These are phyloP conservation scores for Shargacucullia verbasci DNA, from an alignment of 2,888 invertebrate genomes.

Conservation along the genomic window DNA sequence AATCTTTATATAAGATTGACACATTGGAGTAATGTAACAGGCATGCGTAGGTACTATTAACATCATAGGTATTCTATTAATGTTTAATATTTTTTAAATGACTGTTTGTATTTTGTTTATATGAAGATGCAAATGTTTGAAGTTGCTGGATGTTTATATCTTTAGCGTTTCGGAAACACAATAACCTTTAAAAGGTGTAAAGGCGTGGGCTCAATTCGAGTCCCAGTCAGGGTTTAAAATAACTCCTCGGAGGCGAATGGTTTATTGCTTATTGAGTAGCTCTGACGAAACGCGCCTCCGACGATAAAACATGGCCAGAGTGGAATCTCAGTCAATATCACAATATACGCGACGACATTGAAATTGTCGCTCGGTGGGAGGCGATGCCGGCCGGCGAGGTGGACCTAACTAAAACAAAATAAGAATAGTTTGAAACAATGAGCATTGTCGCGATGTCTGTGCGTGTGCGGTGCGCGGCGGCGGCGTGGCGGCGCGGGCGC, in stretches of 20 bases:
- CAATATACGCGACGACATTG: conserved; percentile 85
- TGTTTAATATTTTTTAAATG: conserved; percentile 28
- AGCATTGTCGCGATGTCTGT: conserved; percentile 82
- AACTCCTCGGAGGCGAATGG: conserved; percentile 87
- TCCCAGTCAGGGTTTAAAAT: conserved; percentile 83
- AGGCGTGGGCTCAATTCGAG: conserved; percentile 82
- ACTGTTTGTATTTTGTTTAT: conserved; percentile 47
- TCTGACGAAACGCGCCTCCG: conserved; percentile 85
- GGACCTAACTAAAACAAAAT: conserved; percentile 82
- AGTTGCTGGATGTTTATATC: conserved; percentile 65
- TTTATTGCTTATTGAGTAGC: conserved; percentile 89
- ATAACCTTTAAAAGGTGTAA: conserved; percentile 88
- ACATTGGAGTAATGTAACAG: conserved; percentile 37
- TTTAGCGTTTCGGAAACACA: conserved; percentile 84
- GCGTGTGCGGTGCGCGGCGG: conserved; percentile 59
- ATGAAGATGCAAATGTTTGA: conserved; percentile 59
- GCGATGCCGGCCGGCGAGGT: conserved; percentile 72
- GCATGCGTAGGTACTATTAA: conserved; percentile 6
- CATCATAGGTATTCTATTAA: too few relatives aligned
- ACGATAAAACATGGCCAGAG: conserved; percentile 83
- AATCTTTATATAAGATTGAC: conserved; percentile 44
- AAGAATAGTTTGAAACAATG: conserved; percentile 86
- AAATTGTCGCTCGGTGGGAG: conserved; percentile 88
- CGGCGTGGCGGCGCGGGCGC: conserved; percentile 58
- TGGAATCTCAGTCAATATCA: conserved; percentile 87